These are phyloP conservation scores for Carduelis carduelis DNA, from an alignment of 2,797 vertebrate genomes.

Conservation along the genomic window DNA sequence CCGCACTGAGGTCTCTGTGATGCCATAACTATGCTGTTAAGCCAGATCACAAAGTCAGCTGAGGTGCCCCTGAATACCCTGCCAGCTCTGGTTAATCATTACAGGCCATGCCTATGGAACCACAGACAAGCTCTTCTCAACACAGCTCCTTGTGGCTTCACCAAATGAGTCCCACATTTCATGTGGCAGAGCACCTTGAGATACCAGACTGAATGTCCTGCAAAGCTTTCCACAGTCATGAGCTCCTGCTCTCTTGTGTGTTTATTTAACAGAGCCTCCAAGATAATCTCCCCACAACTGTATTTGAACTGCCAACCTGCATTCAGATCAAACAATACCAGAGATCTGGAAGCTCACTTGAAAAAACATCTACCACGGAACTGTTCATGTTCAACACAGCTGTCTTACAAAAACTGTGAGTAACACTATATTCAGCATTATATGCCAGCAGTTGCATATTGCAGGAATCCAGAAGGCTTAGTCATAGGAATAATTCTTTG, in stretches of 20 bases:
- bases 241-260: not conserved
- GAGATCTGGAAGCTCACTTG: not conserved
- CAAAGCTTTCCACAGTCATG: not conserved
- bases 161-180: not conserved
- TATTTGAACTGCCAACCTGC: not conserved
- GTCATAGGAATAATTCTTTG: not conserved
- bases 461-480: constrained; percentile 16
- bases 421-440: not conserved
- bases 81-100: not conserved
- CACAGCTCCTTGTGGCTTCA: not conserved
- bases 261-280: not conserved
- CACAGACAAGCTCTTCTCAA: not conserved
- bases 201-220: not conserved
- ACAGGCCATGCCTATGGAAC: not conserved
- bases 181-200: not conserved
- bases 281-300: not conserved
- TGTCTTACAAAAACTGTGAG: not conserved
- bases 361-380: not conserved
- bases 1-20: not conserved
- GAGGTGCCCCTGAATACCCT: not conserved
- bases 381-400: not conserved
- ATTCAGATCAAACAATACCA: not conserved
- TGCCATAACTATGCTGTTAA: not conserved
- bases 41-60: not conserved
- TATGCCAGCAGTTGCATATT: not conserved